Percentiles rank a stretch among this genome's conserved stretches.
Conservation (phyloP, 1,140 invertebrate genomes). For the Aphelinus certus region DNA sequence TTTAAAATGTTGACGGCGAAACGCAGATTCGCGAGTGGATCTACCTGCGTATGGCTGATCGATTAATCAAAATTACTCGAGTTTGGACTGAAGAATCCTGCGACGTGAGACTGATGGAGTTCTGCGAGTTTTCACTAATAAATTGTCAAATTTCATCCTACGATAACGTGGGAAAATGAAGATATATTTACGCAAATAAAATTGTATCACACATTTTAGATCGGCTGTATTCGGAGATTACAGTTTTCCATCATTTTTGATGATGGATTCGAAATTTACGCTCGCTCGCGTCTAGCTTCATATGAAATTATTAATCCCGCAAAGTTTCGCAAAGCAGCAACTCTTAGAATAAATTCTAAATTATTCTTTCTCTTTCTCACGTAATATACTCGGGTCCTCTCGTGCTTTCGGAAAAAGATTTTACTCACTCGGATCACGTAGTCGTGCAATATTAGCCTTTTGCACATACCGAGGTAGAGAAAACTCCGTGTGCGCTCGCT, state of each 20-base stretch:
- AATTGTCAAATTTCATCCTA: no score
- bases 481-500: conserved; percentile 43
- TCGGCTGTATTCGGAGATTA: no score
- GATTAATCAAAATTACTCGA: conserved; percentile 36
- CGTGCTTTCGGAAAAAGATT: conserved; percentile 24
- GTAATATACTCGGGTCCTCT: no score
- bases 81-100: conserved; percentile 32
- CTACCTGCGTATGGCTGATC: conserved; percentile 2
- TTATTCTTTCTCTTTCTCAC: background rate
- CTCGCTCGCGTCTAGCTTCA: no score
- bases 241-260: no score
- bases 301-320: no score
- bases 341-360: background rate
- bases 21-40: conserved; percentile 17
- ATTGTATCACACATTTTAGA: no score
- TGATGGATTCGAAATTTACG: no score
- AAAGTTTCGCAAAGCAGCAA: no score
- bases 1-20: conserved; percentile 23
- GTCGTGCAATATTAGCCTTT: conserved; percentile 59
- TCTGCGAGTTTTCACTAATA: conserved; percentile 7
- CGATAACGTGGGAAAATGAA: no score
- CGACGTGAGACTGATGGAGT: conserved; percentile 27
- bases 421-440: conserved; percentile 55
- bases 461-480: conserved; percentile 48
- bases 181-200: no score